Base-by-base conservation (phyloP, 1,140 invertebrate species). In the Acromyrmex echinatior region DNA sequence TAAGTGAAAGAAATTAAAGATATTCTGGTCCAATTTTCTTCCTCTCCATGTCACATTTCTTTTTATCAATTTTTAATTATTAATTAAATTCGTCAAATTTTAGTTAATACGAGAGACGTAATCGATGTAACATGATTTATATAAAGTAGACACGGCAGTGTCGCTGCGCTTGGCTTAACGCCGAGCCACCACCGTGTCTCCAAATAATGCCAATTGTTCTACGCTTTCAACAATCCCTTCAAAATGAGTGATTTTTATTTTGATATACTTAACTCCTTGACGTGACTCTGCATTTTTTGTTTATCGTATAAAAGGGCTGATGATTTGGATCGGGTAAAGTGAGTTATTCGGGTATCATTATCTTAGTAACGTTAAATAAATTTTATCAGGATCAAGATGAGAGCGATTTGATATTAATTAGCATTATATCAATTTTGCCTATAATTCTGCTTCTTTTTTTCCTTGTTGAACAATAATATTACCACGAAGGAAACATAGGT, bases 341-440 rank as follows among this genome's bases (percentile, higher is more conserved):
- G 66, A 70, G 66, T 70, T 70, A 70, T 49, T 39, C n/a, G n/a
- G 16, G 16, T 65, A n/a, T 65, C 28, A 35, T 65, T 65, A 66
- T 45, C 12, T 45, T 14, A 51, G 12, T 25, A 45, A 45, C 39
- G 2, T 25, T 25, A 49, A 70, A 16, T 25, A 25, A 14, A 71
- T 35, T 12, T 53, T 71, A 51, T 73, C 21, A 18, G 25, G 12
- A 25, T 49, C 21, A 49, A 10, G 39, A 70, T 70, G n/a, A 70
- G 39, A 39, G 21, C 39, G n/a, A 68, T 16, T 70, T 18, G 25
- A 70, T 16, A 51, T 28, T 25, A 49, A 4, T 21, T 51, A 51
- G 18, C 39, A 16, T 70, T 49, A 14, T 1, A 6, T 21, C n/a
- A 14, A 68, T 1, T 12, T 39, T 66, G n/a, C 7, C 16, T 66